Evolutionary conservation across 2,888 invertebrate genomes (phyloP).

Genomic region (Xestia ashworthii): DNA sequence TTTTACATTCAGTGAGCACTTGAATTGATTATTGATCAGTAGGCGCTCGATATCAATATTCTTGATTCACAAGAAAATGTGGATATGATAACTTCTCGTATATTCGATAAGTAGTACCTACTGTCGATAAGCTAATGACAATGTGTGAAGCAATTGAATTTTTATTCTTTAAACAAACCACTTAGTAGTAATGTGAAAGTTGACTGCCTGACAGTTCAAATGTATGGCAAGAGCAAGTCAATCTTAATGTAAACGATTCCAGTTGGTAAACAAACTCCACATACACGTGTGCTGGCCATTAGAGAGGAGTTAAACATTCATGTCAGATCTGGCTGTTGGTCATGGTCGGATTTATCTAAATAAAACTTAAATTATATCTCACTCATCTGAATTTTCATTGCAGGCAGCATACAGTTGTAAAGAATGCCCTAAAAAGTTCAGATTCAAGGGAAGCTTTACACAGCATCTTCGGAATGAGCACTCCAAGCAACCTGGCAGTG

Average conservation of each 20-base stretch:
- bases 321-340: too few relatives aligned
- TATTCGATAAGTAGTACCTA: neutral
- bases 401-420: constrained; percentile 79
- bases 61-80: neutral
- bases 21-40: constrained; percentile 18
- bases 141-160: neutral
- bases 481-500: constrained; percentile 90
- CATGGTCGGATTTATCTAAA: neutral
- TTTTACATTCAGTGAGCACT: constrained; percentile 25
- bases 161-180: neutral
- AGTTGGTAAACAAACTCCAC: neutral
- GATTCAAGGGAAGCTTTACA: constrained; percentile 92
- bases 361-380: neutral
- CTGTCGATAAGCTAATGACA: neutral
- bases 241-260: neutral
- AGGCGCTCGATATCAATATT: constrained; percentile 40
- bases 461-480: constrained; percentile 93
- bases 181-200: neutral
- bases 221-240: neutral
- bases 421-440: constrained; percentile 94
- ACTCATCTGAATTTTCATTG: constrained; percentile 29
- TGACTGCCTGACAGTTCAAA: neutral
- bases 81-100: neutral
- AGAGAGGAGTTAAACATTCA: neutral
- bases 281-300: neutral